Evolutionary conservation across 1,140 invertebrate genomes (phyloP), one percentile per base, ranked within the genome.

Genomic region (Carposina sasakii): DNA sequence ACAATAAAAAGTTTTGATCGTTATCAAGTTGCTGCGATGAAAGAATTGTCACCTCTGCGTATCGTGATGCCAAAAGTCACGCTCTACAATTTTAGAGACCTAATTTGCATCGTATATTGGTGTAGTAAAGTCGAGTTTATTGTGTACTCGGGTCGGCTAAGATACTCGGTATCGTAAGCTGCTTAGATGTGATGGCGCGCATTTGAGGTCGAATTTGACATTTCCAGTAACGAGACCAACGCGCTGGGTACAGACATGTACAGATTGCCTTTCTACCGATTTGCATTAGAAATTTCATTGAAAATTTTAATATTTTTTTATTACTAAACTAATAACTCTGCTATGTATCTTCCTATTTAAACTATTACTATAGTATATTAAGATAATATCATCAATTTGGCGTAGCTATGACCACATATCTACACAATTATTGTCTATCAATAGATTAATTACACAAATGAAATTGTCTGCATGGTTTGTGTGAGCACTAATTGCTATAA

Each of bases 41-140:
- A 79, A 79, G 77, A 81, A 78, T 81, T 68, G 76, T 81, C 76
- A 81, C 74, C 74, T 71, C 68, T 57, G 59, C 63, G 78, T 77
- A 77, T 77, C 74, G 60, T 54, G 70, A 78, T 78, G 76, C 67
- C 68, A 81, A 82, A 81, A 82, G 76, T 74, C 77, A 81, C 66
- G 65, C 46, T 34, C 12, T 26, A 22, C 45, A 21, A 20, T 44
- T 60, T 58, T 51, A 17, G 57, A 13, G 33, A 42, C 47, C 53
- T 63, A 60, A 55, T 21, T 0, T 1, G 6, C n/a, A 19, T 16
- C 2, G n/a, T n/a, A 0, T 3, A 15, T 49, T 73, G 76, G 54
- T 56, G 67, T 61, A 50, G 19, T 12, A 2, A 10, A 21, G 17
- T 21, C 12, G 20, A 9, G 20, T 8, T 21, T 22, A 13, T 39